Percentiles rank a stretch among this genome's conserved stretches.
phyloP scores from a whole-genome alignment of 2,113 vertebrate species.

The Geococcyx californianus region DNA sequence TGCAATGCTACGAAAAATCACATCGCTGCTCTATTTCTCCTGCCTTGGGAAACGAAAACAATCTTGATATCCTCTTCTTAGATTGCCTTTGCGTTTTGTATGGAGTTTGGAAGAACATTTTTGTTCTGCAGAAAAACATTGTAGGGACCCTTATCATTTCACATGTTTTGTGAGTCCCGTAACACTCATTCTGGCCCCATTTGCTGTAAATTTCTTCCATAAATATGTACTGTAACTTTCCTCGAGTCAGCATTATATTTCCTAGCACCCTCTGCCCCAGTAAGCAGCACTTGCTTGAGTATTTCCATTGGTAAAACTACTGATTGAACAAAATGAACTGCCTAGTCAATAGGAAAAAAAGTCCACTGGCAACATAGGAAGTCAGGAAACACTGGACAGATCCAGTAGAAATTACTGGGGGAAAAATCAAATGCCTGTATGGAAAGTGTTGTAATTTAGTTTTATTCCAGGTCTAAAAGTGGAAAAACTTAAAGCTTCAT shows the following conservation, averaged over 20 bases:
- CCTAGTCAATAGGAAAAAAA: slow-evolving; percentile 44
- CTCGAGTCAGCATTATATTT: not conserved
- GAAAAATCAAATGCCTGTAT: slow-evolving; percentile 31
- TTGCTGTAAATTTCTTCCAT: not conserved
- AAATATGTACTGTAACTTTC: not conserved
- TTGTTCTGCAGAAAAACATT: not conserved
- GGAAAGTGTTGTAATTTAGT: slow-evolving; percentile 65
- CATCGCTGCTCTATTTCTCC: not conserved
- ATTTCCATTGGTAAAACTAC: not conserved
- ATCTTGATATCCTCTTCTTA: not conserved
- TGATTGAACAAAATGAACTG: not conserved
- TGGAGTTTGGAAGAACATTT: not conserved
- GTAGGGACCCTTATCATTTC: not conserved
- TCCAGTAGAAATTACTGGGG: slow-evolving; percentile 45
- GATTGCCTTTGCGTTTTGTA: not conserved
- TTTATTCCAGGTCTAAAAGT: slow-evolving; percentile 64
- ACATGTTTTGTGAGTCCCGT: not conserved
- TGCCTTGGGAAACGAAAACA: slow-evolving; percentile 11
- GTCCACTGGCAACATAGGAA: slow-evolving; percentile 45
- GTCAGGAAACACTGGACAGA: slow-evolving; percentile 39
- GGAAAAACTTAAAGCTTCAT: slow-evolving; percentile 66
- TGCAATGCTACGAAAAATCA: not conserved
- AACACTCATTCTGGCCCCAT: not conserved
- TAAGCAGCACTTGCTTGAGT: not conserved
- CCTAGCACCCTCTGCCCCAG: not conserved